phyloP scores from a whole-genome alignment of 2,888 invertebrate species.

The Drosophila histrio region DNA sequence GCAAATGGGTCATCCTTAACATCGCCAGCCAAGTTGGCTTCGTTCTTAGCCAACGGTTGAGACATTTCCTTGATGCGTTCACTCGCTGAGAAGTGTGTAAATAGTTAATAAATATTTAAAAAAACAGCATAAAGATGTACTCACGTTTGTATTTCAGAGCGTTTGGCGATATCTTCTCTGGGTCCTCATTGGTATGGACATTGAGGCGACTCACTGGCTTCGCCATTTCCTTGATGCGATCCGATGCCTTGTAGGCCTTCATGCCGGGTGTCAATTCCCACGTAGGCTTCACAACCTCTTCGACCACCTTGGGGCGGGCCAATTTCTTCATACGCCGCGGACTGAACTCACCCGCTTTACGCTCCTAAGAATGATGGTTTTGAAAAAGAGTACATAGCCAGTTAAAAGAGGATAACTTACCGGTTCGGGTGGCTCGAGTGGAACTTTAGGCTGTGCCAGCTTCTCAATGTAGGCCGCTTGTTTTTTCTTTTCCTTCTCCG shows the following conservation, averaged over 20 bases:
- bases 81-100: conserved; percentile 52
- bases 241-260: conserved; percentile 45
- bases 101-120: background rate
- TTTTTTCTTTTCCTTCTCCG: conserved; percentile 60
- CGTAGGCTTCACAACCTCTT: conserved; percentile 35
- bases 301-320: conserved; percentile 54
- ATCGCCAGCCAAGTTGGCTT: conserved; percentile 81
- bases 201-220: conserved; percentile 29
- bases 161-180: conserved; percentile 54
- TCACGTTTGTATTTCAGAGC: conserved; percentile 74
- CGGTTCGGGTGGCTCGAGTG: conserved; percentile 37
- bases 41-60: conserved; percentile 67
- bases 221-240: conserved; percentile 52
- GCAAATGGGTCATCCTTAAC: conserved; percentile 85
- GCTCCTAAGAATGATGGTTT: conserved; percentile 28
- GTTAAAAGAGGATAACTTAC: conserved; percentile 47
- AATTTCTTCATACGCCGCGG: conserved; percentile 63
- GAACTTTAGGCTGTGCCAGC: conserved; percentile 76
- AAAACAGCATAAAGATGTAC: background rate
- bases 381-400: background rate
- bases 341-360: conserved; percentile 32
- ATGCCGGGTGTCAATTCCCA: conserved; percentile 69
- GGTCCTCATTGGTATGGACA: conserved; percentile 51
- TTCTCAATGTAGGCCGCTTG: conserved; percentile 55
- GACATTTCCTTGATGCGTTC: conserved; percentile 73